Conservation (phyloP, 2,797 vertebrate species). For the Notoglanidium macrostoma region DNA sequence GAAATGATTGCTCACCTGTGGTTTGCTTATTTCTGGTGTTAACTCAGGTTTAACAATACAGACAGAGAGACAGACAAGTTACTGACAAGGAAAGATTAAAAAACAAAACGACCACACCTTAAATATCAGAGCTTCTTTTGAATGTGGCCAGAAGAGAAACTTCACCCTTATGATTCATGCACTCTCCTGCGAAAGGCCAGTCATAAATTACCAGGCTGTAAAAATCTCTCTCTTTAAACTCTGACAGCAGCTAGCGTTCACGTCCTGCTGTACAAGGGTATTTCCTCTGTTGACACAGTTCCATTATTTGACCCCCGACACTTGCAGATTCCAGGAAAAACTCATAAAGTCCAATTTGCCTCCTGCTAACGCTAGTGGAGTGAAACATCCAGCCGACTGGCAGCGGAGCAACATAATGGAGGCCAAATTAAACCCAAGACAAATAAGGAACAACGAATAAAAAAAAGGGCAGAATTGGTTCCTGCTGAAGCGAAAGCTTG, state of each 20-base stretch:
- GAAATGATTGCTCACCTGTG: background rate
- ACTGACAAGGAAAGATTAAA: background rate
- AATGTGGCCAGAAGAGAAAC: constrained; percentile 14
- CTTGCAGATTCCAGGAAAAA: constrained; percentile 58
- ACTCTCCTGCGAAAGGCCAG: constrained; percentile 28
- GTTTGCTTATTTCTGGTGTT: constrained; percentile 6
- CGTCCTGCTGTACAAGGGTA: constrained; percentile 65
- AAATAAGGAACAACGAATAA: background rate
- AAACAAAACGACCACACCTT: background rate
- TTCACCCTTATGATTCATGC: constrained; percentile 26
- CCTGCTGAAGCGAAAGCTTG: constrained; percentile 7
- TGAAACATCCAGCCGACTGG: constrained; percentile 51
- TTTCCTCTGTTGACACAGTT: constrained; percentile 74
- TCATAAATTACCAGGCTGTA: constrained; percentile 45
- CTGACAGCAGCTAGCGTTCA: constrained; percentile 36
- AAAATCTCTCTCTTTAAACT: constrained; percentile 27
- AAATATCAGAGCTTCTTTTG: background rate
- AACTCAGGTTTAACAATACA: background rate
- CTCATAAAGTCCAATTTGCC: constrained; percentile 67
- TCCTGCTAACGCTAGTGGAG: constrained; percentile 61
- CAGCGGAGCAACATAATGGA: background rate
- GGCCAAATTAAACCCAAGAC: constrained; percentile 8
- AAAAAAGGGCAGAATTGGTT: background rate
- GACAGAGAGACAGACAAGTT: background rate
- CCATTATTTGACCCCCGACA: constrained; percentile 65